These are phyloP conservation scores for Bryconaethiops microstoma DNA, from an alignment of 2,797 vertebrate species.

Conservation along the genomic window DNA sequence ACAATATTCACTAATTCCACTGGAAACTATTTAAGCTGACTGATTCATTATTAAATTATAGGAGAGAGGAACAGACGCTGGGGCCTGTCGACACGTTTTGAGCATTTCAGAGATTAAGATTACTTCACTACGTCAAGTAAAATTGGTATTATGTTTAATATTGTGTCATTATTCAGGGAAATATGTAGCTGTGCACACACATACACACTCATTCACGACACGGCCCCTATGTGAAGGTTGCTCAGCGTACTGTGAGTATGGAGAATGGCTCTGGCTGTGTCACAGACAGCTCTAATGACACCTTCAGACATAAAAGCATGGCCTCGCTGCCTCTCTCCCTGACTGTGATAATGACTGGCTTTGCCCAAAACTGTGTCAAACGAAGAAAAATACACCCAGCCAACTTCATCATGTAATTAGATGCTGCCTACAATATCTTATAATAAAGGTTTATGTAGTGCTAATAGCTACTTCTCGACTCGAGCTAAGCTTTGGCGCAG, in stretches of 20 bases:
- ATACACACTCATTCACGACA: slow-evolving; percentile 17
- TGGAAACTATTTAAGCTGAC: too few species aligned
- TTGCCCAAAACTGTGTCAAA: slow-evolving; percentile 82
- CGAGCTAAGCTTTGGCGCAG: slow-evolving; percentile 61
- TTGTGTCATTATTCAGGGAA: not conserved
- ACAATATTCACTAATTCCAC: too few species aligned
- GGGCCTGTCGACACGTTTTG: too few species aligned
- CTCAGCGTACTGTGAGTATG: slow-evolving; percentile 27
- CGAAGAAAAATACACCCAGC: slow-evolving; percentile 74
- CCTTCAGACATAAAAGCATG: slow-evolving; percentile 81
- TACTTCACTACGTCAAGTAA: not conserved
- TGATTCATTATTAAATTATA: too few species aligned
- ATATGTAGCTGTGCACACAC: not conserved
- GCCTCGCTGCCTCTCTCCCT: slow-evolving; percentile 81
- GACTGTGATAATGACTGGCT: slow-evolving; percentile 87
- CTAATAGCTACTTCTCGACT: slow-evolving; percentile 83
- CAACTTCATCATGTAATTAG: slow-evolving; percentile 87
- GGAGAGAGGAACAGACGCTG: too few species aligned
- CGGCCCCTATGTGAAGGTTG: slow-evolving; percentile 21
- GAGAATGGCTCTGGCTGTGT: slow-evolving; percentile 60
- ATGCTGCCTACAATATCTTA: slow-evolving; percentile 80
- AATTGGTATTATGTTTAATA: not conserved
- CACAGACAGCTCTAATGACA: slow-evolving; percentile 83
- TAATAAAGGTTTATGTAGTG: slow-evolving; percentile 87
- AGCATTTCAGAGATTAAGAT: not conserved